Evolutionary conservation across 2,888 invertebrate genomes (phyloP).

Genomic region (Caradrina kadenii): DNA sequence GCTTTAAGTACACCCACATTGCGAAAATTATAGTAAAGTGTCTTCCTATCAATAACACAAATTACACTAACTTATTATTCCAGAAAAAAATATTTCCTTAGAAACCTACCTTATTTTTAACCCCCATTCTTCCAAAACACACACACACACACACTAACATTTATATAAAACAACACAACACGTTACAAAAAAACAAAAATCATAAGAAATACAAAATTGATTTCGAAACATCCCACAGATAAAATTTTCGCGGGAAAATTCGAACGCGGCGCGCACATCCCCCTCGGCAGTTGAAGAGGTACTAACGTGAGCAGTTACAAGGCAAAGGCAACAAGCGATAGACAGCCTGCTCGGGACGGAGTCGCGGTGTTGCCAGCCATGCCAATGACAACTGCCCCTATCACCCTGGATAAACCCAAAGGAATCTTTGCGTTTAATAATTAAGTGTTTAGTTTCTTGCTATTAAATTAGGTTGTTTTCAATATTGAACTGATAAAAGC

Average conservation of each 20-base stretch:
- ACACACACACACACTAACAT: background rate
- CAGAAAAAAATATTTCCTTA: background rate
- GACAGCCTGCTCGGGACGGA: slow-evolving; percentile 25
- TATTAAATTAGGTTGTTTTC: background rate
- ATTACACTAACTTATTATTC: background rate
- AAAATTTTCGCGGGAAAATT: slow-evolving; percentile 43
- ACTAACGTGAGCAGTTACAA: slow-evolving; percentile 20
- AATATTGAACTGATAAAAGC: background rate
- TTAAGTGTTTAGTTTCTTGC: background rate
- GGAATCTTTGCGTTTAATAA: background rate
- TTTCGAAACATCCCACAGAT: slow-evolving; percentile 29
- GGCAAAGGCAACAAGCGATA: slow-evolving; percentile 20
- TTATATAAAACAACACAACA: slow-evolving; percentile 19
- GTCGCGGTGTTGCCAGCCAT: slow-evolving; percentile 42
- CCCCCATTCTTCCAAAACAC: background rate
- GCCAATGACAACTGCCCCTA: slow-evolving; percentile 27
- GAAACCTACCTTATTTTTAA: slow-evolving; percentile 22
- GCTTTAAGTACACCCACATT: too few species aligned
- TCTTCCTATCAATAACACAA: too few species aligned
- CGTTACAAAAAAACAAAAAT: background rate
- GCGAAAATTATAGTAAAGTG: too few species aligned
- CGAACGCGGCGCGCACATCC: slow-evolving; percentile 22
- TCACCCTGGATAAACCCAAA: slow-evolving; percentile 27
- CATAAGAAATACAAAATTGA: background rate
- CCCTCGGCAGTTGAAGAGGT: slow-evolving; percentile 17